These are phyloP conservation scores for Hyles lineata DNA, from an alignment of 2,888 invertebrate genomes.

Conservation along the genomic window DNA sequence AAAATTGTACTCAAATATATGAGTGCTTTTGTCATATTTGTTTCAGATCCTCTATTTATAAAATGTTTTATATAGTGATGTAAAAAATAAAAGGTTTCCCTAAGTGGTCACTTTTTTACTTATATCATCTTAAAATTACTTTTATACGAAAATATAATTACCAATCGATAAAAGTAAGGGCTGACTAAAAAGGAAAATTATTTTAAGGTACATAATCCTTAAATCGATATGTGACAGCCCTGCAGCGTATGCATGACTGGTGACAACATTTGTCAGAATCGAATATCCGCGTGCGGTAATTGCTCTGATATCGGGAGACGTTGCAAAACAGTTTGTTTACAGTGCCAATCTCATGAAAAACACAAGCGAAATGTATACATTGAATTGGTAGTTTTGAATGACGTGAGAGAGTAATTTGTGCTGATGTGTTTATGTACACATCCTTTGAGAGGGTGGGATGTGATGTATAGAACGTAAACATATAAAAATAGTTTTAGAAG, in stretches of 20 bases:
- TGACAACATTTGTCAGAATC: slow-evolving; percentile 16
- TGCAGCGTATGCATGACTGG: slow-evolving; percentile 17
- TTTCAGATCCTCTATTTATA: no score
- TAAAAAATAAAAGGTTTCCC: no score
- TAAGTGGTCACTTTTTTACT: no score
- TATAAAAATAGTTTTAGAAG: background rate
- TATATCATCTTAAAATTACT: no score
- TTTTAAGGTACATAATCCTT: background rate
- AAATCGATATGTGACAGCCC: slow-evolving; percentile 3
- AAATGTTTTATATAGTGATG: no score
- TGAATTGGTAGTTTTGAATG: slow-evolving; percentile 13
- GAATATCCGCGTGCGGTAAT: slow-evolving; percentile 14
- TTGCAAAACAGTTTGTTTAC: background rate
- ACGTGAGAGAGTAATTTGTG: slow-evolving; percentile 15
- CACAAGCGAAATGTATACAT: no score
- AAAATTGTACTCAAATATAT: no score
- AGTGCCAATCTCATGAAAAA: slow-evolving; percentile 3
- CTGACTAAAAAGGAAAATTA: background rate
- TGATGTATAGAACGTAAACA: slow-evolving; percentile 12
- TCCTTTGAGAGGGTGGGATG: slow-evolving; percentile 4
- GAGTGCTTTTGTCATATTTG: no score
- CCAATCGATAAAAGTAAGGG: background rate
- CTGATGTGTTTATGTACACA: slow-evolving; percentile 7
- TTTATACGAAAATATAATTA: background rate
- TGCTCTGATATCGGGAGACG: slow-evolving; percentile 9